These are phyloP conservation scores for Apodemus agrarius DNA, from an alignment of 2,797 vertebrate genomes.

Conservation along the genomic window DNA sequence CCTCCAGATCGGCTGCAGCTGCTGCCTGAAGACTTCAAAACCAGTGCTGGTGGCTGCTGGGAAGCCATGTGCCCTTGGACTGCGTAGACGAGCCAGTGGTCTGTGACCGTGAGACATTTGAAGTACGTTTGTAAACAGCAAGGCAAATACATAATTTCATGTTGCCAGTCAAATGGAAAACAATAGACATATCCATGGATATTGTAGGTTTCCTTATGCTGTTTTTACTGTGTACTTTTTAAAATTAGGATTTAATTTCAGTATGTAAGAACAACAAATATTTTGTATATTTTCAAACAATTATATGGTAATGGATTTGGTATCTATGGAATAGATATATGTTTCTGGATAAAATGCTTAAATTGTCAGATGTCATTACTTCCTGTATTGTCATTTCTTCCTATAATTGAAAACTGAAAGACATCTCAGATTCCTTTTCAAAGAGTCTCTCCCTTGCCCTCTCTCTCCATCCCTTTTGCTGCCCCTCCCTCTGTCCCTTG, in stretches of 20 bases:
- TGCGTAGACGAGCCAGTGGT: slow-evolving; percentile 74
- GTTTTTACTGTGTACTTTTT: slow-evolving; percentile 90
- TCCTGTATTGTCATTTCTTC: slow-evolving; percentile 76
- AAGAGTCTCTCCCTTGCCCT: slow-evolving; percentile 34
- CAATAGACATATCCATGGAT: slow-evolving; percentile 79
- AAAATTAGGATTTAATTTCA: slow-evolving; percentile 87
- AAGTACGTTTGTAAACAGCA: slow-evolving; percentile 74
- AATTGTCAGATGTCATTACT: slow-evolving; percentile 79
- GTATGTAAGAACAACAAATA: slow-evolving; percentile 84
- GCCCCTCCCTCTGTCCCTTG: background rate
- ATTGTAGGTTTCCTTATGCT: slow-evolving; percentile 85
- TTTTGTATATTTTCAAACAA: slow-evolving; percentile 88
- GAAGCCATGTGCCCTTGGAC: slow-evolving; percentile 72
- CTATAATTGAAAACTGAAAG: slow-evolving; percentile 73
- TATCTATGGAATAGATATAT: slow-evolving; percentile 83
- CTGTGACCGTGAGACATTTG: slow-evolving; percentile 81
- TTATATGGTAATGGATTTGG: slow-evolving; percentile 82
- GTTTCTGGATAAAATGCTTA: slow-evolving; percentile 81
- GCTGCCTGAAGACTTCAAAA: slow-evolving; percentile 71
- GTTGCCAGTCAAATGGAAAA: slow-evolving; percentile 81
- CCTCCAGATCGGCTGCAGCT: slow-evolving; percentile 80
- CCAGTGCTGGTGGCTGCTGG: slow-evolving; percentile 72
- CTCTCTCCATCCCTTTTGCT: too few relatives aligned
- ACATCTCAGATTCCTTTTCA: slow-evolving; percentile 73
- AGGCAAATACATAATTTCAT: slow-evolving; percentile 75